Percentiles rank a stretch among this genome's conserved stretches.
Evolutionary conservation across 2,797 vertebrate genomes (phyloP).

Genomic region (Pagetopsis macropterus): DNA sequence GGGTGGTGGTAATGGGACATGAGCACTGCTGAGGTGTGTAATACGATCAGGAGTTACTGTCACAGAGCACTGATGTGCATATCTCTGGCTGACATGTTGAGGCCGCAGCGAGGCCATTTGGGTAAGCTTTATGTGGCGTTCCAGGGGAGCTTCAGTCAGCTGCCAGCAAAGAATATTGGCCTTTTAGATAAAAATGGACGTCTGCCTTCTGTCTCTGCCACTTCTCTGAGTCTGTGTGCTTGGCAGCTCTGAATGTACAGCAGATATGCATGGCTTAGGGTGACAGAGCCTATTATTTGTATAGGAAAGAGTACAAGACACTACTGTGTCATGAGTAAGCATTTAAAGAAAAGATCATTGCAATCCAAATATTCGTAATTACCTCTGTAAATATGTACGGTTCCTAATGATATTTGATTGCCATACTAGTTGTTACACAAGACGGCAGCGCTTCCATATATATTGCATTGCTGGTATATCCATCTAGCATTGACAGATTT

Average conservation of each 20-base stretch:
- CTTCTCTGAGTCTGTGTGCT: slow-evolving; percentile 45
- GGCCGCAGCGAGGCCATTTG: slow-evolving; percentile 71
- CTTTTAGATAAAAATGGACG: slow-evolving; percentile 75
- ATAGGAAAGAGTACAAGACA: slow-evolving; percentile 22
- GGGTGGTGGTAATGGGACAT: slow-evolving; percentile 75
- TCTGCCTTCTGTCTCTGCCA: slow-evolving; percentile 69
- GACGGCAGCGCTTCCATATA: neutral
- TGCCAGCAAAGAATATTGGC: slow-evolving; percentile 69
- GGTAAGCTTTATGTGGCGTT: slow-evolving; percentile 77
- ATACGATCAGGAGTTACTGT: slow-evolving; percentile 83
- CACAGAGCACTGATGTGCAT: slow-evolving; percentile 78
- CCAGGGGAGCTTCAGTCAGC: slow-evolving; percentile 63
- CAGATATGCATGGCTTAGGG: slow-evolving; percentile 36
- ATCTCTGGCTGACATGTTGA: slow-evolving; percentile 80
- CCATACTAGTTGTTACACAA: neutral
- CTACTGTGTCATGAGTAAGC: slow-evolving; percentile 21
- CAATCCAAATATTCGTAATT: slow-evolving; percentile 12
- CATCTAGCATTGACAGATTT: neutral
- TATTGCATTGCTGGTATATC: neutral
- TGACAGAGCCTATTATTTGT: slow-evolving; percentile 22
- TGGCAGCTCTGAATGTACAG: slow-evolving; percentile 51
- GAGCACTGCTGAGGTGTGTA: slow-evolving; percentile 81
- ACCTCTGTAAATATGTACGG: slow-evolving; percentile 2
- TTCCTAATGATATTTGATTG: slow-evolving; percentile 22
- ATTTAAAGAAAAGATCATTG: slow-evolving; percentile 20